phyloP scores from a whole-genome alignment of 2,113 vertebrate species.

The Sylvietta virens region DNA sequence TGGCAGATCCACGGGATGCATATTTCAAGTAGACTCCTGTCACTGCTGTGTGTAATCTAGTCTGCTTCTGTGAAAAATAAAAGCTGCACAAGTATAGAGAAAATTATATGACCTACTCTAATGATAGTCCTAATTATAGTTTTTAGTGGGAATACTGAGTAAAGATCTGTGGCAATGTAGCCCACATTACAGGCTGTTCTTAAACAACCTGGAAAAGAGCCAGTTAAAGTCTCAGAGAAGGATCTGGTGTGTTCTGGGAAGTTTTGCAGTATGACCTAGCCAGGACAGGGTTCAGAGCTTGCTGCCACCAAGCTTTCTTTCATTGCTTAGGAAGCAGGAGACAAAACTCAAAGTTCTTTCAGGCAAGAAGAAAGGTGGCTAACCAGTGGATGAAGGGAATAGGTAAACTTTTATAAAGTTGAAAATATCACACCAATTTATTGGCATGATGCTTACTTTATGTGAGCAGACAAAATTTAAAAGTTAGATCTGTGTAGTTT shows the following conservation, averaged over 20 bases:
- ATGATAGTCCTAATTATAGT: neutral
- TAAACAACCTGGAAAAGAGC: neutral
- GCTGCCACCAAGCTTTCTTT: neutral
- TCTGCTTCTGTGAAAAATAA: neutral
- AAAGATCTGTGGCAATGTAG: neutral
- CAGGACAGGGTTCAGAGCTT: neutral
- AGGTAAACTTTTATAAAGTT: neutral
- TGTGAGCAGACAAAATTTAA: neutral
- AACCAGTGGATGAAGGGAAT: neutral
- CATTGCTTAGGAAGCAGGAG: neutral
- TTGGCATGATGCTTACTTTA: neutral
- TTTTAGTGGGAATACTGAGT: neutral
- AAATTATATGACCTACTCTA: neutral
- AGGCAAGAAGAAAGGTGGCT: neutral
- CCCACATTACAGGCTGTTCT: neutral
- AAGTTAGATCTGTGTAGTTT: neutral
- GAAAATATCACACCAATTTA: neutral
- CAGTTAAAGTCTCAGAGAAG: neutral
- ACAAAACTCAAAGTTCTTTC: neutral
- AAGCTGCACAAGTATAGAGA: neutral
- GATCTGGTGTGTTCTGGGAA: neutral
- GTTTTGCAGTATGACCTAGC: neutral
- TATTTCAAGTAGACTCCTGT: neutral
- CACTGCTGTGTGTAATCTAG: neutral
- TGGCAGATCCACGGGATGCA: neutral